phyloP scores from a whole-genome alignment of 2,888 invertebrate genomes.

The Cephus pulcher region DNA sequence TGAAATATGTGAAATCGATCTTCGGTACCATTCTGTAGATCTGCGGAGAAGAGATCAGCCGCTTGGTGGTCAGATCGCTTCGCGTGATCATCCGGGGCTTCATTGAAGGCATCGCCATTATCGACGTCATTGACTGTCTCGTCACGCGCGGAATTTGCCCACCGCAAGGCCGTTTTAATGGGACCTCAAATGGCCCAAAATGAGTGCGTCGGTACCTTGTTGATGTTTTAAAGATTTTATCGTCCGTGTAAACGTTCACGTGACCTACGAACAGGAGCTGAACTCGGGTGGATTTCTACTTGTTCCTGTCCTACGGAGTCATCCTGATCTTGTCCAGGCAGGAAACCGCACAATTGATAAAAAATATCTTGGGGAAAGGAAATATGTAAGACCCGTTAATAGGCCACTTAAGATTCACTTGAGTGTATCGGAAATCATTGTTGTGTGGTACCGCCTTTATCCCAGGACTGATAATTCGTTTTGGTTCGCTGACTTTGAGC shows the following conservation, averaged over 20 bases:
- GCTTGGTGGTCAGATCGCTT: constrained; percentile 29
- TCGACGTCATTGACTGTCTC: constrained; percentile 4
- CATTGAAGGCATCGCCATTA: constrained; percentile 21
- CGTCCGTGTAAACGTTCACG: constrained; percentile 27
- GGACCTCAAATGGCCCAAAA: constrained; percentile 1
- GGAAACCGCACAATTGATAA: neutral
- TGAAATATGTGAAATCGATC: neutral
- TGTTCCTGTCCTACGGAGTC: neutral
- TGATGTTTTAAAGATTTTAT: constrained; percentile 16
- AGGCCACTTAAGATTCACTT: neutral
- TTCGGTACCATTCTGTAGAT: neutral
- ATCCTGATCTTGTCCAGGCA: neutral
- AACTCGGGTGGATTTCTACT: neutral
- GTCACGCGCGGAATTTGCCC: neutral
- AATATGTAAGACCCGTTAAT: neutral
- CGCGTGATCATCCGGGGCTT: constrained; percentile 28
- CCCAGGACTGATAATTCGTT: neutral
- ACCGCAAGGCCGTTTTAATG: constrained; percentile 7
- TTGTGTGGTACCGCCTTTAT: neutral
- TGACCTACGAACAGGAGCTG: neutral
- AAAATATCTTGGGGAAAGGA: neutral
- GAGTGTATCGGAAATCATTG: neutral
- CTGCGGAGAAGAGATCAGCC: neutral
- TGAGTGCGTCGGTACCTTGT: neutral
- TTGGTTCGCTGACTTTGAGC: neutral